Evolutionary conservation across 2,113 vertebrate genomes (phyloP).

Genomic region (Lophochroa leadbeateri): DNA sequence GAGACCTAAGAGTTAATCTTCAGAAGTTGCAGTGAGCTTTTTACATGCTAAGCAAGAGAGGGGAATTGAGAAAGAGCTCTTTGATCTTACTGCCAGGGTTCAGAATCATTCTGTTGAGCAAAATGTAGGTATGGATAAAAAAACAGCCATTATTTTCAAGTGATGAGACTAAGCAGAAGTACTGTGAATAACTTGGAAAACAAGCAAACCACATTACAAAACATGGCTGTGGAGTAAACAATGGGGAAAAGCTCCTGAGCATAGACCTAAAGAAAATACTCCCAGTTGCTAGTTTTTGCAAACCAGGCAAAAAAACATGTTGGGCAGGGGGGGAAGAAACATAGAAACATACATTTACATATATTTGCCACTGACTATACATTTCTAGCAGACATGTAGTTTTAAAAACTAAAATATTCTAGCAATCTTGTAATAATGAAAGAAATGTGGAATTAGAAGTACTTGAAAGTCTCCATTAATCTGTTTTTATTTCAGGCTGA

Average conservation of each 20-base stretch:
- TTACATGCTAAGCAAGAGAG: not conserved
- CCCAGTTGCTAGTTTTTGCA: not conserved
- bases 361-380: not conserved
- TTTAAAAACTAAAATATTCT: not conserved
- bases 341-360: not conserved
- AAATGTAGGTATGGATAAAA: not conserved
- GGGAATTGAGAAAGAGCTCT: not conserved
- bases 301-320: not conserved
- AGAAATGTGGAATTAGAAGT: not conserved
- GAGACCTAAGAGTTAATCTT: not conserved
- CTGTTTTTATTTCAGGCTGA: not conserved
- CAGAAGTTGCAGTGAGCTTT: not conserved
- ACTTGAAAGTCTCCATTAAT: not conserved
- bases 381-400: not conserved
- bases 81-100: constrained; percentile 53
- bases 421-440: not conserved
- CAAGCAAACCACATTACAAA: not conserved
- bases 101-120: not conserved
- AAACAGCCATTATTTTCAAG: not conserved
- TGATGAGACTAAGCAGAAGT: not conserved
- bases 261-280: not conserved
- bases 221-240: not conserved
- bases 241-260: not conserved
- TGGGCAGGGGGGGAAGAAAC: fast-evolving
- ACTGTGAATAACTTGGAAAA: not conserved